These are phyloP conservation scores for Sorex araneus DNA, from an alignment of 2,113 vertebrate genomes.

Conservation along the genomic window DNA sequence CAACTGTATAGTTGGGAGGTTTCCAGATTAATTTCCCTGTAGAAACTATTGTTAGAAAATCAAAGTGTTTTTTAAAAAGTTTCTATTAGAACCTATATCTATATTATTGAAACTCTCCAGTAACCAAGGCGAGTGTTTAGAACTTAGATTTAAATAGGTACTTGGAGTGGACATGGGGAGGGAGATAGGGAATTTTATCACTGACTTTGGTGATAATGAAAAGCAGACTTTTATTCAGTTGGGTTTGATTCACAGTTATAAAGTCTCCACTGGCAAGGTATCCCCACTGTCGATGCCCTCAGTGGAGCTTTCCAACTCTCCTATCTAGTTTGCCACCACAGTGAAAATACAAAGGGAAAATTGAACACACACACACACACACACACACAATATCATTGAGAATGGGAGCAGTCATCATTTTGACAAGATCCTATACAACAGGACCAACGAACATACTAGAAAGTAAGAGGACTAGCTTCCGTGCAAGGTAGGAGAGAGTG, in stretches of 20 bases:
- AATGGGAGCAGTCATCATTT: not conserved
- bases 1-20: not conserved
- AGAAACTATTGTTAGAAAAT: constrained; percentile 11
- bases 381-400: not conserved
- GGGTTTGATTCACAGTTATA: constrained; percentile 42
- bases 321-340: not conserved
- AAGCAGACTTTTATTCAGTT: constrained; percentile 35
- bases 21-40: constrained; percentile 11
- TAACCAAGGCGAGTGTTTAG: constrained; percentile 45
- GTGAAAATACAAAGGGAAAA: not conserved
- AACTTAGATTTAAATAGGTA: constrained; percentile 27
- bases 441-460: not conserved
- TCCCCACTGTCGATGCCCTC: not conserved
- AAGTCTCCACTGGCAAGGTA: not conserved
- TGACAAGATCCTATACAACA: not conserved
- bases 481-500: not conserved
- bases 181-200: constrained; percentile 30
- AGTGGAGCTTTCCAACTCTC: not conserved
- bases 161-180: not conserved
- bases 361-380: not conserved
- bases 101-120: not conserved
- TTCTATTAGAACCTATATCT: constrained; percentile 10
- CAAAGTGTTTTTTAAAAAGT: not conserved
- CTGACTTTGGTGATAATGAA: constrained; percentile 40
- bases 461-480: not conserved